Conservation (phyloP, 35 echinoderm and acorn worm species). For the Ophiothrix spiculata region DNA sequence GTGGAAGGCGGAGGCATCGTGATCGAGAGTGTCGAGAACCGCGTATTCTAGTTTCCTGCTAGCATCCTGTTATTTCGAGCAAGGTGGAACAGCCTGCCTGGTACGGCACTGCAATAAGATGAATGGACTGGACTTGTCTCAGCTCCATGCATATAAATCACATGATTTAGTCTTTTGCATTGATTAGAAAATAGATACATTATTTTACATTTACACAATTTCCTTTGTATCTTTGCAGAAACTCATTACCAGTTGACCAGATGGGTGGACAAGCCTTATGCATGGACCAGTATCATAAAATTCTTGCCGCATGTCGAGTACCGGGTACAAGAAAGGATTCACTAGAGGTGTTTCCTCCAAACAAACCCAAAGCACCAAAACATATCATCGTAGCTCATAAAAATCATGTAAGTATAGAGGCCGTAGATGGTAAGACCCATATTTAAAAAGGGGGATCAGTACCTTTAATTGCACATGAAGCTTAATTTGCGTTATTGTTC, state of each 20-base stretch:
- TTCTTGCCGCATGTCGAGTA: conserved; percentile 80
- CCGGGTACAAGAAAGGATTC: conserved; percentile 76
- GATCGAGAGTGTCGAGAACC: no score
- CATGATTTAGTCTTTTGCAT: background rate
- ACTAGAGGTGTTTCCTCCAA: conserved; percentile 53
- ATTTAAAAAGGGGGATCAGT: no score
- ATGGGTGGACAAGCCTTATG: conserved; percentile 78
- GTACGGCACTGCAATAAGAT: no score
- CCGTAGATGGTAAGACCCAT: no score
- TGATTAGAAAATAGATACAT: background rate
- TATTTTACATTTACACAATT: background rate
- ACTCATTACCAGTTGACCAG: conserved; percentile 78
- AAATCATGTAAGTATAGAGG: conserved; percentile 85
- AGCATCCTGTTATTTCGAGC: background rate
- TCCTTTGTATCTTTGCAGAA: conserved; percentile 27
- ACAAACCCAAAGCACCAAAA: conserved; percentile 65
- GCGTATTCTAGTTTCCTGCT: background rate
- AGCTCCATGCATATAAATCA: background rate
- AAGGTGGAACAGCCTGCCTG: background rate
- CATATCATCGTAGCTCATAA: conserved; percentile 86
- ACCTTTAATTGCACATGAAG: no score
- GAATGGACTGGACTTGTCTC: background rate
- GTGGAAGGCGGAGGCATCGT: no score
- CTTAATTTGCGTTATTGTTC: no score
- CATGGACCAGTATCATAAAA: conserved; percentile 97